phyloP scores from a whole-genome alignment of 2,888 invertebrate species.

The Mythimna albipuncta region DNA sequence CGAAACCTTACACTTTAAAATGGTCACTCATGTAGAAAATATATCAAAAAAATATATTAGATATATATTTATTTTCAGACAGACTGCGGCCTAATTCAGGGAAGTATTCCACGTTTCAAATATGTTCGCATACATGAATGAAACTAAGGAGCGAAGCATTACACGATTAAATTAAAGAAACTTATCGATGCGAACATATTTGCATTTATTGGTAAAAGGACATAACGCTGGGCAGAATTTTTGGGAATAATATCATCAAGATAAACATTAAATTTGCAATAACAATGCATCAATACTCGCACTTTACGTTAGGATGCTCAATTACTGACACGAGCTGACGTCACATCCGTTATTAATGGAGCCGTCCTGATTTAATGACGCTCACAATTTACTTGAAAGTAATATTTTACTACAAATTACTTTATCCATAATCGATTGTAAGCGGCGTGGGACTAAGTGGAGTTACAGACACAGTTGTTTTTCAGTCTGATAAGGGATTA shows the following conservation, averaged over 20 bases:
- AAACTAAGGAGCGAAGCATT: not conserved
- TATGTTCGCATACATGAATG: conserved; percentile 49
- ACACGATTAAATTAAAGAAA: conserved; percentile 9
- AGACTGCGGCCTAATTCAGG: conserved; percentile 54
- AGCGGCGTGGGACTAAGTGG: conserved; percentile 9
- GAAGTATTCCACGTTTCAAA: conserved; percentile 46
- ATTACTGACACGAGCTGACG: conserved; percentile 43
- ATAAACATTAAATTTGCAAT: conserved; percentile 44
- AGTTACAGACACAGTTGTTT: conserved; percentile 8
- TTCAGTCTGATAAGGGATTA: conserved; percentile 14
- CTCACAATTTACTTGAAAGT: conserved; percentile 41
- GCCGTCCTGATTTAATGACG: conserved; percentile 33
- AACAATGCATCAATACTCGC: conserved; percentile 38
- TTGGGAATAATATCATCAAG: conserved; percentile 36
- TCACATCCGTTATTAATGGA: conserved; percentile 43
- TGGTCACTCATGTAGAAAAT: not conserved
- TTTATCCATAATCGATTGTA: conserved; percentile 29
- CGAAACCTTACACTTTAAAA: not conserved
- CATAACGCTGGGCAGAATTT: conserved; percentile 25
- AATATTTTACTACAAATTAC: conserved; percentile 35
- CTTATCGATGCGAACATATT: conserved; percentile 51
- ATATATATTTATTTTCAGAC: conserved; percentile 12
- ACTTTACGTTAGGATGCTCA: conserved; percentile 41
- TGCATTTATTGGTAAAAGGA: conserved; percentile 39
- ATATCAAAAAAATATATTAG: not conserved